Evolutionary conservation across 1,140 invertebrate species (phyloP), one percentile per base, ranked within the genome.

Genomic region (Atta colombica): DNA sequence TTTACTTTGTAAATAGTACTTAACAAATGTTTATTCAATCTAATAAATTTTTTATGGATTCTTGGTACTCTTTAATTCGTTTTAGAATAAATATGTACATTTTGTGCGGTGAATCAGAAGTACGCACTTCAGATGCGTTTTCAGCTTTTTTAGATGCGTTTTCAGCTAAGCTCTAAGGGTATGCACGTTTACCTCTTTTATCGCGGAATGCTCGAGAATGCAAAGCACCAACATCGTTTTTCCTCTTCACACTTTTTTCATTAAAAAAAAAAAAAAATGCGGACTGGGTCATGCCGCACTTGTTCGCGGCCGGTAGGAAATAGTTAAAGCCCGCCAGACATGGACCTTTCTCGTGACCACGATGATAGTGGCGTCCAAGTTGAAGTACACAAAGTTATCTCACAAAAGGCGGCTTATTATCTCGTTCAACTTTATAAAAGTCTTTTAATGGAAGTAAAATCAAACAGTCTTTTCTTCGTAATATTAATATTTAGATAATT

Each of bases 171-270:
- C 82, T 88, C 74, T 2, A 71, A 87, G 81, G 49, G 89, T 84
- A 78, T 69, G 80, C 77, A 86, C 91, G 85, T 92, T 92, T 92
- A 92, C 88, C 91, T 88, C 85, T 92, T 92, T 92, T 92, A 92
- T 66, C 87, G 84, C 75, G 68, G 78, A 86, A 90, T 81, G 88
- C 75, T 66, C 61, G 89, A 91, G 91, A 92, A 92, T 91, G 88
- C 85, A 72, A 91, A 92, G 88, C 82, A 77, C 88, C 82, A 65
- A 69, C 58, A 75, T 61, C 85, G 58, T 88, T 92, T 86, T 75
- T 55, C 60, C 85, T 71, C 88, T 84, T 75, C 77, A 53, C 35
- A 60, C 85, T 63, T 72, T 85, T 80, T 80, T 75, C 8, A 14
- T 75, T 61, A 31, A 82, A 82, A 84, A 61, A 81, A 61, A 81